Evolutionary conservation across 2,888 invertebrate genomes (phyloP).

Genomic region (Ditula angustiorana): DNA sequence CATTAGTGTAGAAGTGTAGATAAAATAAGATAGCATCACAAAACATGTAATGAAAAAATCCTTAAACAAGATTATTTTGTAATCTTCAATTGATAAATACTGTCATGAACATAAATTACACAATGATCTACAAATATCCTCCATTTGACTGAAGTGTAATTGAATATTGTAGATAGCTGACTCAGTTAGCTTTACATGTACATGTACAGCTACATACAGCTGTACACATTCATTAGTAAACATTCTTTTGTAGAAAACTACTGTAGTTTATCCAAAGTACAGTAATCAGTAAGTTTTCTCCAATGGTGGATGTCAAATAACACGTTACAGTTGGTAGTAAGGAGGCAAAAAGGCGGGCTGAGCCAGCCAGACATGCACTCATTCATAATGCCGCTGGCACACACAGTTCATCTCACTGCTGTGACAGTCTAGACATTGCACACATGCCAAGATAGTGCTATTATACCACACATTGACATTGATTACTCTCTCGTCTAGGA

Average conservation of each 20-base stretch:
- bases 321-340: conserved; percentile 24
- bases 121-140: conserved; percentile 23
- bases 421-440: neutral
- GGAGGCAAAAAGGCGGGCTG: neutral
- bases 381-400: conserved; percentile 55
- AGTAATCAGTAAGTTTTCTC: conserved; percentile 4
- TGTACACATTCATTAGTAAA: conserved; percentile 22
- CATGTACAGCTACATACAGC: too few relatives aligned
- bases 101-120: conserved; percentile 31
- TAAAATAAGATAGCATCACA: neutral
- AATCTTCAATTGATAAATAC: conserved; percentile 11
- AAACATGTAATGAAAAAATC: neutral
- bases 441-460: neutral
- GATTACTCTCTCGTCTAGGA: neutral
- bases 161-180: conserved; percentile 4
- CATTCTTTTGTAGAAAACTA: conserved; percentile 27
- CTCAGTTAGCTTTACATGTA: neutral
- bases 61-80: neutral
- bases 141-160: conserved; percentile 13
- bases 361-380: conserved; percentile 40
- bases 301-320: conserved; percentile 15
- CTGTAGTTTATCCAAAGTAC: neutral
- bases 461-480: neutral
- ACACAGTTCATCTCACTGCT: conserved; percentile 43
- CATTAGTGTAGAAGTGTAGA: too few relatives aligned